Base-by-base conservation (phyloP, 2,797 vertebrate species). In the Parauchenoglanis ngamensis region DNA sequence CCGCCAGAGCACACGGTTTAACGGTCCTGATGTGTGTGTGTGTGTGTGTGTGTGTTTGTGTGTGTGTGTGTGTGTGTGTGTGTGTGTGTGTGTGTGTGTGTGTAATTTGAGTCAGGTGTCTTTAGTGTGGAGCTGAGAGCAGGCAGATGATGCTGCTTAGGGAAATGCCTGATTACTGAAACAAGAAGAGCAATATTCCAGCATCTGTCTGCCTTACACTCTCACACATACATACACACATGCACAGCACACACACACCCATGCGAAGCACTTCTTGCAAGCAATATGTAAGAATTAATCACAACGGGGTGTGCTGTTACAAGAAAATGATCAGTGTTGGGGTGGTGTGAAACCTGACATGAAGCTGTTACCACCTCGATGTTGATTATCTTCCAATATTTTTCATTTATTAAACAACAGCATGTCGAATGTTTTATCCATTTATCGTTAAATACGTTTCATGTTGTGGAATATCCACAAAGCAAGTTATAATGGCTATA, bases 121-220 rank as follows among this genome's bases (percentile, higher is more conserved):
- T 80, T 25, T 49, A 81, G 54, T 76, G 57, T 68, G 61, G 35
- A 83, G 25, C 28, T 85, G 49, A 83, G 40, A 76, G 77, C 70
- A 81, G 77, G 57, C 78, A 81, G 68, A 88, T 70, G 67, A 88
- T 68, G 17, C 49, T 88, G 78, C 87, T 83, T 86, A 35, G 78
- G 84, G 68, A 88, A 81, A 85, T 82, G 49, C 70, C 56, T 75
- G 44, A 31, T 28, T 67, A 57, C 70, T 67, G 78, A 87, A 84
- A 83, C 68, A 82, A 88, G 82, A 83, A 76, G 28, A 87, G 84
- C 87, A 88, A 88, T 67, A 85, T 57, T 88, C 67, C 68, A 67
- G 35, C 78, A 81, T 85, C 76, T 81, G 67, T 49, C 28, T 75
- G 19, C 7, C 23, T 56, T 25, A 21, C n/a, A 65, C 70, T 61